Evolutionary conservation across 2,888 invertebrate genomes (phyloP), one percentile per base, ranked within the genome.

Genomic region (Epinotia brunnichana): DNA sequence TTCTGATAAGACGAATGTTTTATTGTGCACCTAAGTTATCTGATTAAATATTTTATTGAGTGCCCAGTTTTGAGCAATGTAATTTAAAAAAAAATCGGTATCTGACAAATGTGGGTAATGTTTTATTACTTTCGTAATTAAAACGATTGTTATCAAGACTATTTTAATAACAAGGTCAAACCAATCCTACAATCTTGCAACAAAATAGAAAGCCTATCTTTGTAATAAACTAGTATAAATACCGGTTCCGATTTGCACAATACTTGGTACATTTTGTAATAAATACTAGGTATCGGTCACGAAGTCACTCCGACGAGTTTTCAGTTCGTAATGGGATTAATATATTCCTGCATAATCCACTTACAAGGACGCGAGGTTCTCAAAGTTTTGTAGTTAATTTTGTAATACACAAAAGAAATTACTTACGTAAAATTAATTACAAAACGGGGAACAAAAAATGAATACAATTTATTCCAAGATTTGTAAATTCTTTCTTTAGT

Each of bases 181-280:
- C 54, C 69, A 62, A 56, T 44, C 61, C 13, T 44, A 39, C 68
- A 59, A 60, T 35, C 29, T 35, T 56, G 53, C 44, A 70, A 64
- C 66, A 63, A 69, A 48, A 41, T 51, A 69, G 73, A 73, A 73
- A 73, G 73, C 73, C 68, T 73, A 73, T 69, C 73, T 53, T 62
- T 67, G 61, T 63, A 57, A 69, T 53, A 51, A 68, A 62, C 67
- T 44, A 39, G 73, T 73, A 73, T 69, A 19, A 24, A 68, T 68
- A 72, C 72, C 56, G 67, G 72, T 68, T 62, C 41, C 35, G 54
- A n/a, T 69, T 73, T 73, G 62, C 73, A 63, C 73, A 69, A 62
- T 68, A 70, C 56, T 48, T 17, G 21, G 48, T 69, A 61, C 39
- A 51, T 73, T 73, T 73, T 63, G 73, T 73, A 73, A 68, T 29